Percentiles rank a stretch among this genome's conserved stretches.
phyloP scores from a whole-genome alignment of 2,888 invertebrate species.

The Melanostoma scalare region DNA sequence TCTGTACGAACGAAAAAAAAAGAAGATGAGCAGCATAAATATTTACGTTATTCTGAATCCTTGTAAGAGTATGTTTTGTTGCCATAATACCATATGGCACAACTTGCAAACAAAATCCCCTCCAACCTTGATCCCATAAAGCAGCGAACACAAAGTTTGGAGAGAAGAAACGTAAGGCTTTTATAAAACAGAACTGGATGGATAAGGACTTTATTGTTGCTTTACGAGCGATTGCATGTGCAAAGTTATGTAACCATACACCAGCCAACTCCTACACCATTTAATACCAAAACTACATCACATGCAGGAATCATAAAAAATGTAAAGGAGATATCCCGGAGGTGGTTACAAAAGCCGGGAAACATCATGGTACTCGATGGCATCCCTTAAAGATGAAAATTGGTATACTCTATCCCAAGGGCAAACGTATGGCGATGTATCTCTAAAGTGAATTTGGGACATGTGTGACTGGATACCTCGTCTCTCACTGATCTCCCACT shows the following conservation, averaged over 20 bases:
- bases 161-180: conserved; percentile 20
- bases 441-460: conserved; percentile 69
- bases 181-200: conserved; percentile 44
- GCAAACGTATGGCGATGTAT: conserved; percentile 59
- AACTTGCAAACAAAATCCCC: conserved; percentile 28
- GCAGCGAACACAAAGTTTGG: conserved; percentile 3
- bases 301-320: conserved; percentile 66
- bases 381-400: conserved; percentile 63
- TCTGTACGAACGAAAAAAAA: neutral
- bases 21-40: conserved; percentile 22
- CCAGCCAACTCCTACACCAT: neutral
- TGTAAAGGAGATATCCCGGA: conserved; percentile 63
- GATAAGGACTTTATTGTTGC: conserved; percentile 64
- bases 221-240: conserved; percentile 70
- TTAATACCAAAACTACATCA: conserved; percentile 64
- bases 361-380: conserved; percentile 13
- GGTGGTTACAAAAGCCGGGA: conserved; percentile 35
- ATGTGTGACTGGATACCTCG: conserved; percentile 65
- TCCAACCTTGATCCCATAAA: conserved; percentile 60
- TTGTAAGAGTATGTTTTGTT: conserved; percentile 50
- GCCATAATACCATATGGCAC: conserved; percentile 41
- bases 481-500: conserved; percentile 9
- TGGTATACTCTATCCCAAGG: conserved; percentile 65
- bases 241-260: conserved; percentile 63
- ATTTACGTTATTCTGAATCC: conserved; percentile 31